Evolutionary conservation across 2,888 invertebrate genomes (phyloP).

Genomic region (Emmelina monodactyla): DNA sequence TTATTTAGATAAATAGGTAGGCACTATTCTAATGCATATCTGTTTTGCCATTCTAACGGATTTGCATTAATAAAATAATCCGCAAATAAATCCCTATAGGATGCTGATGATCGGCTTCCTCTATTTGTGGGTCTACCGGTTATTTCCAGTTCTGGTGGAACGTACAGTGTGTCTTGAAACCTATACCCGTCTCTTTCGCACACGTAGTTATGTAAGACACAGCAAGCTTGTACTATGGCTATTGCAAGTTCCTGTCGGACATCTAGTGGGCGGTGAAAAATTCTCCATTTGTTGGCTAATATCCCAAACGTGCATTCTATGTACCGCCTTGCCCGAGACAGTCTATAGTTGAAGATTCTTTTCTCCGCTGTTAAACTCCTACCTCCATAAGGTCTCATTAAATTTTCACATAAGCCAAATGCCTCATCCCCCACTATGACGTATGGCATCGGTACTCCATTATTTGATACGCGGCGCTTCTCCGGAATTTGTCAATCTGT

Average conservation of each 20-base stretch:
- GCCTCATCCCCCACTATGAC: conserved; percentile 8
- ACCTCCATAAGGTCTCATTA: conserved; percentile 5
- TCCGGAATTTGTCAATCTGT: neutral
- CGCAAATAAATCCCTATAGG: conserved; percentile 17
- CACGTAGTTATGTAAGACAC: conserved; percentile 10
- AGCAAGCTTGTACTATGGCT: conserved; percentile 4
- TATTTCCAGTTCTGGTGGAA: conserved; percentile 17
- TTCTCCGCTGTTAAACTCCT: conserved; percentile 1
- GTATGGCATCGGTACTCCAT: conserved; percentile 14
- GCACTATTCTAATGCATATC: conserved; percentile 15
- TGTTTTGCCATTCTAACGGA: conserved; percentile 17
- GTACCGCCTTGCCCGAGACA: conserved; percentile 3
- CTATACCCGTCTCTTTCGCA: conserved; percentile 13
- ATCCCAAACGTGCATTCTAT: neutral
- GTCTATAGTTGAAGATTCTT: conserved; percentile 6
- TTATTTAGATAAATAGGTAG: conserved; percentile 16
- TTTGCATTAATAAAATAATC: conserved; percentile 16
- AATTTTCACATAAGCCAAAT: conserved; percentile 3
- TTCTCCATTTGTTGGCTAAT: conserved; percentile 3
- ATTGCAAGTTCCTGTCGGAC: neutral
- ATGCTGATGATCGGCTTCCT: conserved; percentile 14
- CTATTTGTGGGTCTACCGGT: conserved; percentile 13
- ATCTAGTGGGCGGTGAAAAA: conserved; percentile 3
- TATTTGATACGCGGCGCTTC: conserved; percentile 9
- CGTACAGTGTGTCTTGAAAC: conserved; percentile 15